Evolutionary conservation across 1,140 invertebrate species (phyloP).

Genomic region (Campodea augens): DNA sequence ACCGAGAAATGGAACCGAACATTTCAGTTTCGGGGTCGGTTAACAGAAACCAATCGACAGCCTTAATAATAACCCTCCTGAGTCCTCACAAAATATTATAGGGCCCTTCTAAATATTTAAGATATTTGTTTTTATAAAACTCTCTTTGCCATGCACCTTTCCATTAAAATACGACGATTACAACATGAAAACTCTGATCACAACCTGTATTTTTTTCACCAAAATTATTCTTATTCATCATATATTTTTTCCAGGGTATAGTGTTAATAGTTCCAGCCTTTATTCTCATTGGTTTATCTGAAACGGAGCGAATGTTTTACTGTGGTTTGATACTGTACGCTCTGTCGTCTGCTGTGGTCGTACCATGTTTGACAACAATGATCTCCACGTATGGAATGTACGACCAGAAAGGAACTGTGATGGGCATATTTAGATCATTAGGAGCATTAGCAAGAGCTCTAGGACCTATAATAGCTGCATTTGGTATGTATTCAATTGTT

Average conservation of each 20-base stretch:
- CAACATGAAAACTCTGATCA: too few species aligned
- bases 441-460: slow-evolving; percentile 81
- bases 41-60: too few species aligned
- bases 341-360: slow-evolving; percentile 76
- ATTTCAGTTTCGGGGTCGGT: too few species aligned
- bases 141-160: too few species aligned
- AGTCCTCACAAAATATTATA: too few species aligned
- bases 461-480: slow-evolving; percentile 71
- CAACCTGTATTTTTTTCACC: too few species aligned
- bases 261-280: slow-evolving; percentile 74
- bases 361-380: slow-evolving; percentile 80
- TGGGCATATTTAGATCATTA: slow-evolving; percentile 83
- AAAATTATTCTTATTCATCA: slow-evolving; percentile 13
- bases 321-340: slow-evolving; percentile 71
- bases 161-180: too few species aligned
- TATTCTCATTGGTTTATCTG: slow-evolving; percentile 57
- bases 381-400: slow-evolving; percentile 61
- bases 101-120: too few species aligned
- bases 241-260: slow-evolving; percentile 41
- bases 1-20: too few species aligned
- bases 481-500: slow-evolving; percentile 28
- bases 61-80: too few species aligned
- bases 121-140: too few species aligned
- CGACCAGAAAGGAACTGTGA: slow-evolving; percentile 75
- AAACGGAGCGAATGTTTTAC: slow-evolving; percentile 39